A percentile compares a stretch with the other conserved stretches of the same genome.
These are phyloP conservation scores for Ophion ventricosus DNA, from an alignment of 2,888 invertebrate species.

Conservation along the genomic window DNA sequence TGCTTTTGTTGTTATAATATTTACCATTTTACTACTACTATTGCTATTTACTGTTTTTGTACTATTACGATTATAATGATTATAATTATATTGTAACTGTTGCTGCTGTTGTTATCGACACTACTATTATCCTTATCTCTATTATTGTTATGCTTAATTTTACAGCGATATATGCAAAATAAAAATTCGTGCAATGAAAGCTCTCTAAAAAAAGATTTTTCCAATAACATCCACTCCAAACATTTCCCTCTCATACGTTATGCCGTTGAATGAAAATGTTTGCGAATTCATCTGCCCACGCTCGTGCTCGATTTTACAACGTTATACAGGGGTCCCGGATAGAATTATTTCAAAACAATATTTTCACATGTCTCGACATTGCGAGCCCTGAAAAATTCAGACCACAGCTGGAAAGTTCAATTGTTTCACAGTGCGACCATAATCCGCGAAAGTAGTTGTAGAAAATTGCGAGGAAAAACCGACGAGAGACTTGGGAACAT, in stretches of 20 bases:
- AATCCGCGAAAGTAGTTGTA: not conserved
- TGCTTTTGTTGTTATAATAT: not conserved
- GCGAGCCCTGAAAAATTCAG: not conserved
- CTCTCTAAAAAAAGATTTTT: not conserved
- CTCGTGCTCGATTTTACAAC: conserved; percentile 20
- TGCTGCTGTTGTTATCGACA: too few relatives aligned
- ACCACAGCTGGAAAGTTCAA: not conserved
- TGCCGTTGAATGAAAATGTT: not conserved
- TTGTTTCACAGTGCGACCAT: not conserved
- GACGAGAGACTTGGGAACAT: not conserved
- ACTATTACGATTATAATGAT: not conserved
- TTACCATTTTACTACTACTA: not conserved
- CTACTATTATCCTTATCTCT: not conserved
- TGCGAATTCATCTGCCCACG: not conserved
- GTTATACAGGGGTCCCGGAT: not conserved
- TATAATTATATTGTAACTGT: not conserved
- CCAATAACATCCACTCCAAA: not conserved
- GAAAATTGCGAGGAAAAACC: not conserved
- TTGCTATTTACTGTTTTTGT: not conserved
- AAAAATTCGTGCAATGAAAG: not conserved
- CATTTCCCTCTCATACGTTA: not conserved
- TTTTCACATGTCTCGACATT: conserved; percentile 4
- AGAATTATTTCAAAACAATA: conserved; percentile 1
- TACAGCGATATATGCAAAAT: not conserved
- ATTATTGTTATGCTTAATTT: not conserved